Conservation (phyloP, 2,888 invertebrate species). For the Drosophila subsilvestris region DNA sequence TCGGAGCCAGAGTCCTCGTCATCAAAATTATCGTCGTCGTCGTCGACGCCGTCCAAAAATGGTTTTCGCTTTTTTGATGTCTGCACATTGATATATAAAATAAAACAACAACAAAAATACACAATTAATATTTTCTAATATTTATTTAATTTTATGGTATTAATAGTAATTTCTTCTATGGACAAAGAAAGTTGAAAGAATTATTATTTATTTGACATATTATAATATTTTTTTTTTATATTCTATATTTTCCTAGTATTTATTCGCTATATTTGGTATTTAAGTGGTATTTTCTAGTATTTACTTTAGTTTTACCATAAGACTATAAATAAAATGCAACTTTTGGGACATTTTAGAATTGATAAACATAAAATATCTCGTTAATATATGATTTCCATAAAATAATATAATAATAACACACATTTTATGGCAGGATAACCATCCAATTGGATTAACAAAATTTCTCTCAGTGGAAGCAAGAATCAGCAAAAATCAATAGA, state of each 20-base stretch:
- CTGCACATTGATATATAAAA: no score
- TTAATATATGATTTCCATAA: no score
- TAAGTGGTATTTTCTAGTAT: no score
- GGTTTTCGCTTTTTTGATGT: slow-evolving; percentile 76
- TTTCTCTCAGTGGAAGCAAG: not conserved
- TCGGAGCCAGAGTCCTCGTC: slow-evolving; percentile 88
- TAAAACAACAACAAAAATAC: slow-evolving; percentile 12
- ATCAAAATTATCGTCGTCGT: slow-evolving; percentile 85
- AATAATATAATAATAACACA: not conserved
- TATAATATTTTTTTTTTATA: no score
- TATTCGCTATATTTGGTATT: no score
- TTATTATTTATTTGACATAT: not conserved
- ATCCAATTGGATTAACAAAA: not conserved
- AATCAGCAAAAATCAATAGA: slow-evolving; percentile 37
- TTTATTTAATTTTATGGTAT: not conserved
- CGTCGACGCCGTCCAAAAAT: slow-evolving; percentile 75
- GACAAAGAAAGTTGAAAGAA: no score
- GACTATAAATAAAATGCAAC: no score
- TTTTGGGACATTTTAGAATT: no score
- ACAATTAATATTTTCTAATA: not conserved
- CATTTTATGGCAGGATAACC: not conserved
- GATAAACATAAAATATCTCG: no score
- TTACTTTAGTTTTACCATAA: no score
- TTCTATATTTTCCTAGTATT: no score
- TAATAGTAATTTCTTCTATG: no score